Evolutionary conservation across 2,888 invertebrate genomes (phyloP).

Genomic region (Macroteleia sp.): DNA sequence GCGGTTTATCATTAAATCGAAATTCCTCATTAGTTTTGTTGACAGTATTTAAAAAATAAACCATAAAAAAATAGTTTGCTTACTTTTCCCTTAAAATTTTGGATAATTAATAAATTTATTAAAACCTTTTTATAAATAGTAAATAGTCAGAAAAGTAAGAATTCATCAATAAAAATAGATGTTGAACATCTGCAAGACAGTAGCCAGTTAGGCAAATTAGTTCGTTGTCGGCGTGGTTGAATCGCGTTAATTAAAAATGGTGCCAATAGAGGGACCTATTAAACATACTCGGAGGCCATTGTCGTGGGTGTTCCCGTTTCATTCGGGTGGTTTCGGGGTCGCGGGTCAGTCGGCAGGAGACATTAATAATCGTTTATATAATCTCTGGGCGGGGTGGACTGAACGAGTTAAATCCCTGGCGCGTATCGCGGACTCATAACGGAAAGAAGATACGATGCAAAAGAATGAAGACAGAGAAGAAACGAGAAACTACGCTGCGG

Average conservation of each 20-base stretch:
- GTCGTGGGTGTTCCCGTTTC: conserved; percentile 67
- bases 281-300: conserved; percentile 32
- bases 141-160: no score
- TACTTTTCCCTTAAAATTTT: no score
- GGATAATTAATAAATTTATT: no score
- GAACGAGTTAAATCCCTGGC: conserved; percentile 71
- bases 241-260: conserved; percentile 44
- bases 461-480: conserved; percentile 1
- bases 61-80: no score
- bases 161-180: background rate
- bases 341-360: conserved; percentile 76
- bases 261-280: conserved; percentile 41
- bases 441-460: conserved; percentile 29
- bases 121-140: no score
- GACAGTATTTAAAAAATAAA: no score
- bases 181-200: background rate
- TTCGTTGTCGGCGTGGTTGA: conserved; percentile 17
- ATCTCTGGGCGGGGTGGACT: conserved; percentile 78
- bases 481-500: background rate
- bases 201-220: conserved; percentile 32
- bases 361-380: conserved; percentile 81
- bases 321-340: conserved; percentile 68
- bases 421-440: conserved; percentile 51
- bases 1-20: no score
- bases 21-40: no score